Evolutionary conservation across 2,888 invertebrate species (phyloP), one percentile per base, ranked within the genome.

Genomic region (Leptopilina syphax): DNA sequence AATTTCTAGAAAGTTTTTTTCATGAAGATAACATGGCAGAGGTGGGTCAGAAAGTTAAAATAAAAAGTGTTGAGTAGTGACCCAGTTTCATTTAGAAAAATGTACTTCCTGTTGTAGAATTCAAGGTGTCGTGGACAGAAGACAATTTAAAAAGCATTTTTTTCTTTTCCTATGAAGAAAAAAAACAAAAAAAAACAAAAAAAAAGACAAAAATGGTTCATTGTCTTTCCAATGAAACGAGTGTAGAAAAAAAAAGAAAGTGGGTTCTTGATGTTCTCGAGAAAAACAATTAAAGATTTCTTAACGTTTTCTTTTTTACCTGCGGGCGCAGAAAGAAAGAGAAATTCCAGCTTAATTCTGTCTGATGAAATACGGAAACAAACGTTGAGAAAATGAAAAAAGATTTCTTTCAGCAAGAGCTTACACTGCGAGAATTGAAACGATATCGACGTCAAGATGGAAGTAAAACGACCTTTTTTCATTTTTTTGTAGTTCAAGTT

Each of bases 1-100:
- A 50, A 50, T 50, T 50, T 10, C 10, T 8, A 9, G 50, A 50
- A 50, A 50, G 24, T 24, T 7, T 18, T 63, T 63, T 7, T 24
- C 4, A 34, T 18, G 24, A 63, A 24, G 63, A 63, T 24, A 63
- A 24, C 18, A 8, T 24, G 60, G 60, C 18, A 24, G 70, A 47
- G 50, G 50, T 0, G 50, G 50, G 50, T 50, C 50, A 34, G 24
- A 70, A 50, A 27, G 27, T 9, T 50, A 47, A 54, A 50, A 54
- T 9, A 70, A 24, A 24, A 50, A 24, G 24, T 50, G 70, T 70
- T 47, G 27, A 70, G 24, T 50, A 50, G 50, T 54, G 70, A 70
- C 70, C 70, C 13, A 54, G 70, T 70, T 70, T 70, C 27, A 3
- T 70, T 54, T 50, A 70, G 27, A 70, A 70, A 70, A 70, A 70